Evolutionary conservation across 2,797 vertebrate species (phyloP).

Genomic region (Buphagus erythrorhynchus): DNA sequence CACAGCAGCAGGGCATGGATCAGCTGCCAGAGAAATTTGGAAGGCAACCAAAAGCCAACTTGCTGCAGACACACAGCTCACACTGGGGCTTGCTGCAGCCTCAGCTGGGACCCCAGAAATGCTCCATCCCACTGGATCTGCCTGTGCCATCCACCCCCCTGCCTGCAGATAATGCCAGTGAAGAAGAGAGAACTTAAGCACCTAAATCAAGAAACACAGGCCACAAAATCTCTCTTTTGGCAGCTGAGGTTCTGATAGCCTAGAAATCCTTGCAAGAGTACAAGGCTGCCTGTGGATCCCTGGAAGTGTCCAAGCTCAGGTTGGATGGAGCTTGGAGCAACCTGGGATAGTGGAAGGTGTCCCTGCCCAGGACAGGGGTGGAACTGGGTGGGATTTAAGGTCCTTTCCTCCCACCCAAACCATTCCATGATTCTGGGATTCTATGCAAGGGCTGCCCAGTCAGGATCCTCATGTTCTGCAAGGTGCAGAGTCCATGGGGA

Average conservation of each 20-base stretch:
- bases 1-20: neutral
- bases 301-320: neutral
- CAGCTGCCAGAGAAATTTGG: neutral
- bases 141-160: neutral
- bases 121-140: neutral
- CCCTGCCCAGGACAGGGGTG: rapidly evolving
- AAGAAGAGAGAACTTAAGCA: neutral
- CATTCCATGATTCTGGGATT: too few species aligned
- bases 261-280: neutral
- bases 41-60: neutral
- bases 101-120: neutral
- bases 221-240: neutral
- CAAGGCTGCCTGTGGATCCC: neutral
- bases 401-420: neutral
- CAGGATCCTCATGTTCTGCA: neutral
- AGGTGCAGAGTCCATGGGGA: neutral
- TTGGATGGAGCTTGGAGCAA: rapidly evolving
- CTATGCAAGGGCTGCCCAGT: neutral
- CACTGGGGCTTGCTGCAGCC: neutral
- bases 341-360: neutral
- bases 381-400: rapidly evolving
- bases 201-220: neutral
- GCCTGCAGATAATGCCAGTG: rapidly evolving
- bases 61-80: neutral
- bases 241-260: neutral